A percentile compares a stretch with the other conserved stretches of the same genome.
Conservation (phyloP, 2,113 vertebrate species). For the Periophthalmus modestus region DNA sequence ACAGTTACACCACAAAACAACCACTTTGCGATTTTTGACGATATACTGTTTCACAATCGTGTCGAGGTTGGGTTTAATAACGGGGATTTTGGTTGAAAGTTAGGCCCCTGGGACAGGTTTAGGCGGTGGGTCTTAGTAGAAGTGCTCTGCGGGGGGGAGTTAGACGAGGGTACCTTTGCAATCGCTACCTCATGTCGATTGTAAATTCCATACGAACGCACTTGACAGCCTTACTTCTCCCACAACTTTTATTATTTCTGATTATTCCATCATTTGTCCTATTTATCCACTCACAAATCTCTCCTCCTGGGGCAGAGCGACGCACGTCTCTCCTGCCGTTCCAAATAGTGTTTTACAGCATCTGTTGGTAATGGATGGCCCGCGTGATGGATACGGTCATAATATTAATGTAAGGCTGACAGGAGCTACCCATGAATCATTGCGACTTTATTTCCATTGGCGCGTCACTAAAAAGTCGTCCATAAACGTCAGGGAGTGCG, state of each 20-base stretch:
- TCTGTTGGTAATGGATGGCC: slow-evolving; percentile 79
- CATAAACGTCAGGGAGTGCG: slow-evolving; percentile 79
- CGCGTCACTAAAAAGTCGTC: slow-evolving; percentile 78
- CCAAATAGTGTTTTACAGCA: slow-evolving; percentile 80
- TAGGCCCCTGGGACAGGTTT: background rate
- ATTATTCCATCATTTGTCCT: background rate
- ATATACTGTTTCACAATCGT: no score
- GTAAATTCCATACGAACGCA: background rate
- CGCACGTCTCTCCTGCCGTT: slow-evolving; percentile 65
- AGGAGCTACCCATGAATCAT: slow-evolving; percentile 80
- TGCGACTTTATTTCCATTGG: slow-evolving; percentile 77
- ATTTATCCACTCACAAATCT: background rate
- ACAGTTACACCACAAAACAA: no score
- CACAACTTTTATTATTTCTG: slow-evolving; percentile 6
- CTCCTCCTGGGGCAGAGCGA: slow-evolving; percentile 1
- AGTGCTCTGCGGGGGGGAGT: background rate
- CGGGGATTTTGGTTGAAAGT: no score
- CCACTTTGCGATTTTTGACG: no score
- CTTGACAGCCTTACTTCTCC: background rate
- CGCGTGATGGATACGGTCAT: slow-evolving; percentile 82
- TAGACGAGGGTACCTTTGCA: no score
- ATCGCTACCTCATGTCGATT: background rate
- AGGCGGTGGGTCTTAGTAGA: background rate
- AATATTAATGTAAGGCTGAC: slow-evolving; percentile 84
- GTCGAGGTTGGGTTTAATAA: no score